Evolutionary conservation across 2,113 vertebrate genomes (phyloP).

Genomic region (Steatornis caripensis): DNA sequence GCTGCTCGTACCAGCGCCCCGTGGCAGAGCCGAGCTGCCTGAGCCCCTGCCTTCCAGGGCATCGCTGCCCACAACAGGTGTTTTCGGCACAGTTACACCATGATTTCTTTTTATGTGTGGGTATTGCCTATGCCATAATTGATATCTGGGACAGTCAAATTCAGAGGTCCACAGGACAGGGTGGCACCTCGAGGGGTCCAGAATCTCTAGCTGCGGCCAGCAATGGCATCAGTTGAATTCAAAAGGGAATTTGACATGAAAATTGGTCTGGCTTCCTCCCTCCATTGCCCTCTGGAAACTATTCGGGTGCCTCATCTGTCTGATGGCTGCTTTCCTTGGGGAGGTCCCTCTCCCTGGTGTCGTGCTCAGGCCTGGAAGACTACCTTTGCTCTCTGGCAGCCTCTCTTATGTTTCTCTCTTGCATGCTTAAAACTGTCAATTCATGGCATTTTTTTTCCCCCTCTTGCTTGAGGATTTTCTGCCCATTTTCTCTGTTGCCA

Average conservation of each 20-base stretch:
- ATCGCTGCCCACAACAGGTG: neutral
- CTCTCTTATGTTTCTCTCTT: neutral
- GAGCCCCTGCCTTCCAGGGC: neutral
- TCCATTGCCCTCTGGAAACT: neutral
- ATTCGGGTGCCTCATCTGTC: neutral
- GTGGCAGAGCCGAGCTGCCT: neutral
- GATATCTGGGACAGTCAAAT: neutral
- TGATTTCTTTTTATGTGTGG: neutral
- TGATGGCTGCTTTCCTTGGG: neutral
- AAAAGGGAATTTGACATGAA: neutral
- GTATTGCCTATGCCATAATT: neutral
- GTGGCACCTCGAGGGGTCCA: rapidly evolving
- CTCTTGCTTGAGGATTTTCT: slow-evolving; percentile 33
- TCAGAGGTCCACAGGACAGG: neutral
- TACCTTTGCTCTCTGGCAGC: neutral
- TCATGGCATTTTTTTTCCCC: neutral
- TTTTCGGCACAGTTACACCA: neutral
- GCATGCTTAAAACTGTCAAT: neutral
- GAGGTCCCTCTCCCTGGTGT: neutral
- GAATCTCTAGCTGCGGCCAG: neutral
- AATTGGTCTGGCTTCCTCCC: rapidly evolving
- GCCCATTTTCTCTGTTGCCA: slow-evolving; percentile 46
- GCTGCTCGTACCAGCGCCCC: rapidly evolving
- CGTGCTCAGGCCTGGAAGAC: neutral
- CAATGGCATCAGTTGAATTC: neutral